Percentiles rank a stretch among this genome's conserved stretches.
Evolutionary conservation across 2,797 vertebrate genomes (phyloP).

Genomic region (Lophotriccus pileatus): DNA sequence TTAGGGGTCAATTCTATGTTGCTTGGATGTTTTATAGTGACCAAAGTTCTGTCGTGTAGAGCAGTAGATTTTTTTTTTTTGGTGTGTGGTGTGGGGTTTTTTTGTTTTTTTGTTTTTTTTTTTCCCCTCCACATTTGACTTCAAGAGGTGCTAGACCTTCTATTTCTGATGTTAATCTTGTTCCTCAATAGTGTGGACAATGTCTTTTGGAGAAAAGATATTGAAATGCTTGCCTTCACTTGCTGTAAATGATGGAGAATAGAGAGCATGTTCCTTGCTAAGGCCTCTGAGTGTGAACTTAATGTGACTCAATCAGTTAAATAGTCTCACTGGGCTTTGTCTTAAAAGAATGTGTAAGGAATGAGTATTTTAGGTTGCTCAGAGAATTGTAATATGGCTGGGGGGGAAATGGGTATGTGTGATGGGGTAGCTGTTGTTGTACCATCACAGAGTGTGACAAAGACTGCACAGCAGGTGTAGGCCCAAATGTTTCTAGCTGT

Average conservation of each 20-base stretch:
- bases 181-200: not conserved
- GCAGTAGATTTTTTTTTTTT: not conserved
- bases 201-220: not conserved
- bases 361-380: not conserved
- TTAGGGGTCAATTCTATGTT: not conserved
- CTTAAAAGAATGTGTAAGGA: not conserved
- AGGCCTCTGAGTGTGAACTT: not conserved
- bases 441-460: not conserved
- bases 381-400: not conserved
- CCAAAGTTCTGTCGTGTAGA: not conserved
- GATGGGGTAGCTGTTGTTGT: not conserved
- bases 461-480: not conserved
- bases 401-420: no score
- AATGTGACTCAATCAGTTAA: not conserved
- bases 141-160: not conserved
- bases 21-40: not conserved
- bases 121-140: not conserved
- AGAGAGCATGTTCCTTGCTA: not conserved
- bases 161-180: not conserved
- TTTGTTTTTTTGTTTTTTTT: not conserved
- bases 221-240: not conserved
- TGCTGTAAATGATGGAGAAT: not conserved
- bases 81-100: no score
- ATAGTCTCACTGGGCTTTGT: not conserved
- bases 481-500: not conserved